A percentile compares a stretch with the other conserved stretches of the same genome.
phyloP scores from a whole-genome alignment of 2,888 invertebrate genomes.

The Tenthredo livida region DNA sequence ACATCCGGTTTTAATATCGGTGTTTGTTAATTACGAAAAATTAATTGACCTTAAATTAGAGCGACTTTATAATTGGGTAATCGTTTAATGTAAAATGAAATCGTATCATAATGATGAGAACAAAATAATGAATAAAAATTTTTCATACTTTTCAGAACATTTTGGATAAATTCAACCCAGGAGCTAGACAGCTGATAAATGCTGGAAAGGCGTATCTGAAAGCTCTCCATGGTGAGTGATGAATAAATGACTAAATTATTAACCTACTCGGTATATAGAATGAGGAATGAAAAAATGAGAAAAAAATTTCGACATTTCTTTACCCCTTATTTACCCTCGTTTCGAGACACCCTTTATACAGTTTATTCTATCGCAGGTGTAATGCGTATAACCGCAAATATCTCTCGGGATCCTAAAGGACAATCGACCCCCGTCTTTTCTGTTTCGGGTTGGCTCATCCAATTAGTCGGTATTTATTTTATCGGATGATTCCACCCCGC shows the following conservation, averaged over 20 bases:
- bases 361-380: slow-evolving; percentile 4
- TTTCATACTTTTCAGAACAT: slow-evolving; percentile 88
- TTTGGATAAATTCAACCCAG: slow-evolving; percentile 97
- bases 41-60: too few relatives aligned
- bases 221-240: slow-evolving; percentile 93
- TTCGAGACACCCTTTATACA: not conserved
- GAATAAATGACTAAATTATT: not conserved
- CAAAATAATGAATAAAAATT: too few relatives aligned
- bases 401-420: not conserved
- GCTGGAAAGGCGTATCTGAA: slow-evolving; percentile 97
- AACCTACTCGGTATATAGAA: too few relatives aligned
- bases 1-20: too few relatives aligned
- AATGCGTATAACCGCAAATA: not conserved
- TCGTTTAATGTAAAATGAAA: not conserved
- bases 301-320: not conserved
- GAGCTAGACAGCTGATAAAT: slow-evolving; percentile 95
- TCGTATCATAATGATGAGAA: too few relatives aligned
- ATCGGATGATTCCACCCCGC: slow-evolving; percentile 39
- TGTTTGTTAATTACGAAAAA: too few relatives aligned
- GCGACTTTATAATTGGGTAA: too few relatives aligned
- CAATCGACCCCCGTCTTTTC: slow-evolving; percentile 26
- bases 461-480: slow-evolving; percentile 55
- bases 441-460: slow-evolving; percentile 53
- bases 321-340: not conserved
- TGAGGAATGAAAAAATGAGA: too few relatives aligned